These are phyloP conservation scores for Aphelinus certus DNA, from an alignment of 1,140 invertebrate species.

Conservation along the genomic window DNA sequence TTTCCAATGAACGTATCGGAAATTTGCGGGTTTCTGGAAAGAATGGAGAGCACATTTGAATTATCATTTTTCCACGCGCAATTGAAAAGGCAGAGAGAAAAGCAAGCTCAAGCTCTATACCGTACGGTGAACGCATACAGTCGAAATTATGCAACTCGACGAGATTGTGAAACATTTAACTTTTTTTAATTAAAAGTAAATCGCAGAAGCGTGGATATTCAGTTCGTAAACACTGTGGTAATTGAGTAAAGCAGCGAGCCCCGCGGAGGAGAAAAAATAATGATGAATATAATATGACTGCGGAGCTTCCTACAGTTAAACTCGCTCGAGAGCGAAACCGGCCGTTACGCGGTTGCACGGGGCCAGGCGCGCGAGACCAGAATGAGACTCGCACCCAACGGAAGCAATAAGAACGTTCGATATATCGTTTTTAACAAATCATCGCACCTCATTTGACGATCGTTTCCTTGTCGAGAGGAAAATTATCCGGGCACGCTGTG, in stretches of 20 bases:
- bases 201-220: not conserved
- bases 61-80: not conserved
- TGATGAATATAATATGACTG: constrained; percentile 1
- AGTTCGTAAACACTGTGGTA: constrained; percentile 14
- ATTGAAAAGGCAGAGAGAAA: not conserved
- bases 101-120: not conserved
- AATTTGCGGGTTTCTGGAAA: constrained; percentile 34
- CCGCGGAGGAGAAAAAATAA: not conserved
- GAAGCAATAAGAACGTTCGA: not conserved
- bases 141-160: constrained; percentile 10
- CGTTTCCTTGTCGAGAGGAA: not conserved
- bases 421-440: constrained; percentile 19
- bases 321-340: not conserved
- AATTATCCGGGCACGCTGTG: constrained; percentile 10
- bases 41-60: not conserved
- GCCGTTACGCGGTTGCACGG: not conserved
- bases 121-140: not conserved
- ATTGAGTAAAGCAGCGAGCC: not conserved
- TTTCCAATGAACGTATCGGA: constrained; percentile 23
- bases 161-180: not conserved
- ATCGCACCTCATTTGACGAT: constrained; percentile 18
- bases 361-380: not conserved
- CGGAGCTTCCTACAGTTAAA: constrained; percentile 1
- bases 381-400: not conserved
- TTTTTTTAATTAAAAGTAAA: constrained; percentile 26